phyloP scores from a whole-genome alignment of 2,113 vertebrate genomes.

The Isichthys henryi region DNA sequence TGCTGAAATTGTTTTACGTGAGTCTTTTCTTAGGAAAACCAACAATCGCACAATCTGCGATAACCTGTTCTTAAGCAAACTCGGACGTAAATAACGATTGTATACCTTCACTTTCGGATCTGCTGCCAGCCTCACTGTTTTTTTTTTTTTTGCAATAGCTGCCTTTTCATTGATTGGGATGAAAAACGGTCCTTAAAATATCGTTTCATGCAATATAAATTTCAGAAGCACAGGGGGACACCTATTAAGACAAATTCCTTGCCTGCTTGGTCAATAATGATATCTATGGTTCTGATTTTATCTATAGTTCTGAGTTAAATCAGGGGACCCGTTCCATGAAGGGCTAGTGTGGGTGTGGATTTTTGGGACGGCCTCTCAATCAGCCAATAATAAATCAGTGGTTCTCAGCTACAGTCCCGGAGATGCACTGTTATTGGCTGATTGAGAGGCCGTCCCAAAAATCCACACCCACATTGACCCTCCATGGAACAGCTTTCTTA shows the following conservation, averaged over 20 bases:
- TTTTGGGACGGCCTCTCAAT: too few relatives aligned
- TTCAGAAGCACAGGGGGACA: not conserved
- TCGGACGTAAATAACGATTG: not conserved
- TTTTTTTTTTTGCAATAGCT: not conserved
- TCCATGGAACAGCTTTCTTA: too few relatives aligned
- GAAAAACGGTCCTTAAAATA: not conserved
- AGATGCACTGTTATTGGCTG: too few relatives aligned
- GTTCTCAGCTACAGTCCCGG: too few relatives aligned
- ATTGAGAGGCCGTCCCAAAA: too few relatives aligned
- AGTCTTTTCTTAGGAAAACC: not conserved
- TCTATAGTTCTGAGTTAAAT: not conserved
- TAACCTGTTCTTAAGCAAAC: not conserved
- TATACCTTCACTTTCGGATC: not conserved
- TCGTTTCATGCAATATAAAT: not conserved
- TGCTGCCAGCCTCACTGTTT: not conserved
- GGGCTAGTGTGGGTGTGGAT: too few relatives aligned
- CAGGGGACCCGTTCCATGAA: too few relatives aligned
- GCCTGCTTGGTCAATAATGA: too few relatives aligned
- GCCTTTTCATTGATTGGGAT: not conserved
- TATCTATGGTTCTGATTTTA: not conserved
- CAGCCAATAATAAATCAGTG: too few relatives aligned
- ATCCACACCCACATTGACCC: too few relatives aligned
- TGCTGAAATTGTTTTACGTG: not conserved
- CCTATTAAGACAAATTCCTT: not conserved
- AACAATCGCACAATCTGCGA: not conserved